Conservation (phyloP, 2,113 vertebrate species). For the Pteronura brasiliensis region DNA sequence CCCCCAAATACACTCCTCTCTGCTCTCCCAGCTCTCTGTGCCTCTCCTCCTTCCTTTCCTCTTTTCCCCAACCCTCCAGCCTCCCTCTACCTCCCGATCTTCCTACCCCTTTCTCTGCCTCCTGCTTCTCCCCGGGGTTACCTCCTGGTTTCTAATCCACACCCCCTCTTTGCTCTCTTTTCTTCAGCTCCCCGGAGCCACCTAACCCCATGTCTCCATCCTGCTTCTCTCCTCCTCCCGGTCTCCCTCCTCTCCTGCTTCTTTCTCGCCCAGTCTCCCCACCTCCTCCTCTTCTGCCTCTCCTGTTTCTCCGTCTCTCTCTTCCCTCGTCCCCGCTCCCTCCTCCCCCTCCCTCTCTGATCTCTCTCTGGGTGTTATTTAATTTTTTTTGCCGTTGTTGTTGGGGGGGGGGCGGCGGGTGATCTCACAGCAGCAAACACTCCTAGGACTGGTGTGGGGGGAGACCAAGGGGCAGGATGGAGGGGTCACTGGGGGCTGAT, state of each 20-base stretch:
- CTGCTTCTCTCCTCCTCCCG: not conserved
- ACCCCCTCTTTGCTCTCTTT: not conserved
- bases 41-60: not conserved
- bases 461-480: not conserved
- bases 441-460: not conserved
- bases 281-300: slow-evolving; percentile 38
- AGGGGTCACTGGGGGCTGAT: not conserved
- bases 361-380: slow-evolving; percentile 42
- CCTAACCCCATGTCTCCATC: slow-evolving; percentile 52
- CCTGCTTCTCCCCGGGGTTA: not conserved
- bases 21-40: not conserved
- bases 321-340: not conserved
- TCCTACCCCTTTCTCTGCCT: not conserved
- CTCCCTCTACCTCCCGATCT: not conserved
- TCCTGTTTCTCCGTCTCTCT: not conserved
- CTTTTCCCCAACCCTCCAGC: not conserved
- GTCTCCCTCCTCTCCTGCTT: not conserved
- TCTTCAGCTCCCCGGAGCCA: slow-evolving; percentile 36
- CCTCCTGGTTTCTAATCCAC: slow-evolving; percentile 29
- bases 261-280: not conserved
- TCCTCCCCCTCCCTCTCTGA: slow-evolving; percentile 3
- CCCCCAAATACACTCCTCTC: not conserved
- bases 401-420: not conserved
- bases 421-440: not conserved
- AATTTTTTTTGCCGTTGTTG: not conserved